phyloP scores from a whole-genome alignment of 2,113 vertebrate species.

The Dolichotis patagonum region DNA sequence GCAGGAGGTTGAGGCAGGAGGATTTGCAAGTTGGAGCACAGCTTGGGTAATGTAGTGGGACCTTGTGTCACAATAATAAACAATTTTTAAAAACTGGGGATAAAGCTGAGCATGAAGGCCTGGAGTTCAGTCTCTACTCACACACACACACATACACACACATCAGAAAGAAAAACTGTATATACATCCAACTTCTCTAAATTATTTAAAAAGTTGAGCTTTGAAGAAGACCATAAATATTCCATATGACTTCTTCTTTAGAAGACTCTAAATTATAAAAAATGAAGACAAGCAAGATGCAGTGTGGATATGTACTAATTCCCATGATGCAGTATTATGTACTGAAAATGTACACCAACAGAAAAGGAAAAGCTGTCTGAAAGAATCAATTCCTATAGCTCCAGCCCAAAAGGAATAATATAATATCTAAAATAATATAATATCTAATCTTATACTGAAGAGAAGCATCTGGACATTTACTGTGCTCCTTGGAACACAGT shows the following conservation, averaged over 20 bases:
- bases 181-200: background rate
- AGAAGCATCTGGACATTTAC: background rate
- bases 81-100: background rate
- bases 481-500: background rate
- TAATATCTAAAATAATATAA: background rate
- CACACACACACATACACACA: background rate
- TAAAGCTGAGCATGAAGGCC: background rate
- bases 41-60: background rate
- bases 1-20: background rate
- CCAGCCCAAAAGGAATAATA: background rate
- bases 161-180: background rate
- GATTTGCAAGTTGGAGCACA: background rate
- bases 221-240: conserved; percentile 43
- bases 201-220: background rate
- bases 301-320: background rate
- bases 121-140: too few species aligned
- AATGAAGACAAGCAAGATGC: background rate
- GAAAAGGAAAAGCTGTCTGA: background rate
- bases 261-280: conserved; percentile 23
- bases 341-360: background rate
- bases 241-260: conserved; percentile 12
- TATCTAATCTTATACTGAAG: background rate
- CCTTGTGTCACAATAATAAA: background rate
- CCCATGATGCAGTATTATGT: background rate
- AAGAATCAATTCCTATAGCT: background rate